These are phyloP conservation scores for Palythoa heliodiscus DNA, from an alignment of 92 coral and sea anemone genomes.

Conservation along the genomic window DNA sequence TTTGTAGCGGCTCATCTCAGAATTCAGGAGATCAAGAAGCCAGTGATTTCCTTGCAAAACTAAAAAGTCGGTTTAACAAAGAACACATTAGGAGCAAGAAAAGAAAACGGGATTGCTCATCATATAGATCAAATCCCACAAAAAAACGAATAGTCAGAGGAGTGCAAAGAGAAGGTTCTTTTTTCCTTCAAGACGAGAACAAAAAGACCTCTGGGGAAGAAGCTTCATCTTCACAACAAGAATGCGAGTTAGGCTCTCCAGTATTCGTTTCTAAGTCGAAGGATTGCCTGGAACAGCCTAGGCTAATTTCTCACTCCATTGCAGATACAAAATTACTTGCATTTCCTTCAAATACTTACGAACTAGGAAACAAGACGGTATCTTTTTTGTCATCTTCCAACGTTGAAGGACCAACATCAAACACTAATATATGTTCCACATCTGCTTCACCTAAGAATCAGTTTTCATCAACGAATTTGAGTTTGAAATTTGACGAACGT, in stretches of 20 bases:
- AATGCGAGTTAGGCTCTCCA: background rate
- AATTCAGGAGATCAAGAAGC: constrained; percentile 44
- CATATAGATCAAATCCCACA: background rate
- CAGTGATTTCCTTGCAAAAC: constrained; percentile 51
- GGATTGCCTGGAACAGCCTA: background rate
- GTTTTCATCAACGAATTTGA: background rate
- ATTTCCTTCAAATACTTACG: background rate
- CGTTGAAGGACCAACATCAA: background rate
- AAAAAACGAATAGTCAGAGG: constrained; percentile 4
- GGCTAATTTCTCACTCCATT: background rate
- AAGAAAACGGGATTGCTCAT: constrained; percentile 13
- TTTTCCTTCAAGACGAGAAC: background rate
- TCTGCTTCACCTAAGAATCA: background rate
- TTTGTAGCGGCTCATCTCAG: constrained; percentile 4
- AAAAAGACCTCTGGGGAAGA: background rate
- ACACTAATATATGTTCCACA: background rate
- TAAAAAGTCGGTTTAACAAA: constrained; percentile 42
- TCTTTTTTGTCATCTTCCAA: background rate
- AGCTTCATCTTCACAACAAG: constrained; percentile 3
- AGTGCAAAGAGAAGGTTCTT: background rate
- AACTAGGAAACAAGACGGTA: background rate
- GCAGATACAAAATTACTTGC: background rate
- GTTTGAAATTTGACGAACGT: background rate
- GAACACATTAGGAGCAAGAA: constrained; percentile 35
- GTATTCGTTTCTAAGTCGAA: background rate